Evolutionary conservation across 2,797 vertebrate genomes (phyloP).

Genomic region (Staurois parvus): DNA sequence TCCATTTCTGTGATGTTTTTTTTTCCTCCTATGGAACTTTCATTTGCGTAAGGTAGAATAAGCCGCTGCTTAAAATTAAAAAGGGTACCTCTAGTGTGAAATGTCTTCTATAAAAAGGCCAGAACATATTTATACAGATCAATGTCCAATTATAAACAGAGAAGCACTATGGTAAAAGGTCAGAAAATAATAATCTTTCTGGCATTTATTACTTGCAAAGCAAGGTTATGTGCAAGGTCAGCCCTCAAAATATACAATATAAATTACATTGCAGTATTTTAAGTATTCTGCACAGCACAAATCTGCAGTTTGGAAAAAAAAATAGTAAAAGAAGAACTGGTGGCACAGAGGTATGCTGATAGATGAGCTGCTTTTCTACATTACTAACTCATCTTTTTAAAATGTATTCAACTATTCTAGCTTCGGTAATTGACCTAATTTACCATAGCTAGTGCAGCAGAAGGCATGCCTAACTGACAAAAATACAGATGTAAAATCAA

Average conservation of each 20-base stretch:
- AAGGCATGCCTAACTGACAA: neutral
- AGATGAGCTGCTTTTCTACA: slow-evolving; percentile 69
- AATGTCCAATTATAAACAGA: slow-evolving; percentile 72
- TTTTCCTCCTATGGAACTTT: neutral
- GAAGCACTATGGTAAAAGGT: slow-evolving; percentile 65
- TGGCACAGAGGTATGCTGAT: slow-evolving; percentile 61
- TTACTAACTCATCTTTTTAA: slow-evolving; percentile 73
- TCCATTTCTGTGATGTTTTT: slow-evolving; percentile 32
- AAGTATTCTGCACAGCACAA: slow-evolving; percentile 64
- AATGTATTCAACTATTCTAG: slow-evolving; percentile 31
- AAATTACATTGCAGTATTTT: slow-evolving; percentile 71
- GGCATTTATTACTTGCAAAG: slow-evolving; percentile 71
- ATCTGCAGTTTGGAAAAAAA: slow-evolving; percentile 63
- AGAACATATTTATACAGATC: slow-evolving; percentile 66
- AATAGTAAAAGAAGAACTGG: slow-evolving; percentile 12
- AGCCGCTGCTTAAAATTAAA: slow-evolving; percentile 46
- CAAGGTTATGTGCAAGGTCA: slow-evolving; percentile 73
- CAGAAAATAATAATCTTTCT: slow-evolving; percentile 65
- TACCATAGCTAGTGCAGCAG: neutral
- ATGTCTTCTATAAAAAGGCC: slow-evolving; percentile 43
- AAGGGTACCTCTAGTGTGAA: slow-evolving; percentile 38
- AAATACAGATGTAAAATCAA: slow-evolving; percentile 25
- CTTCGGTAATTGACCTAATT: neutral
- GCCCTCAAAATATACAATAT: slow-evolving; percentile 71
- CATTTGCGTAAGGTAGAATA: slow-evolving; percentile 39